Evolutionary conservation across 2,888 invertebrate genomes (phyloP).

Genomic region (Nebria brevicollis): DNA sequence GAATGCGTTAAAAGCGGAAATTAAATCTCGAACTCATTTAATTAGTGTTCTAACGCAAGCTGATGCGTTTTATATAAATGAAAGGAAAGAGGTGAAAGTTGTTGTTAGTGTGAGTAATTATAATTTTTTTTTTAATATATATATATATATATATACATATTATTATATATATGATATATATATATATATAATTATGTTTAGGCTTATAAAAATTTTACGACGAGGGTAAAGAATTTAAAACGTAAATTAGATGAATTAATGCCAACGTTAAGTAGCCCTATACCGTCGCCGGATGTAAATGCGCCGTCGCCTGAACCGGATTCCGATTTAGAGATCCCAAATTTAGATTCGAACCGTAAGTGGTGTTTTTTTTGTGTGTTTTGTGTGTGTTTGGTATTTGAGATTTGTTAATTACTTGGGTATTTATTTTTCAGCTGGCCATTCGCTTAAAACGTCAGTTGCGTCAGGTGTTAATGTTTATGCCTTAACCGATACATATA

Average conservation of each 20-base stretch:
- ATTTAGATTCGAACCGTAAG: constrained; percentile 4
- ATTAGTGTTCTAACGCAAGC: constrained; percentile 83
- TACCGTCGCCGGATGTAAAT: constrained; percentile 75
- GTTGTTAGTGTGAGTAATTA: constrained; percentile 88
- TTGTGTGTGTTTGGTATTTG: neutral
- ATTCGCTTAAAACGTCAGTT: constrained; percentile 50
- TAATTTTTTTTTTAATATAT: neutral
- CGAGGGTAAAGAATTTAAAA: constrained; percentile 85
- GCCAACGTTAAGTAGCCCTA: constrained; percentile 75
- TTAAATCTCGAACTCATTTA: constrained; percentile 81
- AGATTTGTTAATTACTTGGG: neutral
- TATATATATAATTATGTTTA: constrained; percentile 61
- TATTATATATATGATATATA: no score
- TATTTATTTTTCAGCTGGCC: constrained; percentile 9
- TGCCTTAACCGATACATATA: constrained; percentile 50
- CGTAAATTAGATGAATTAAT: constrained; percentile 85
- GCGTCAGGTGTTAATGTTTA: constrained; percentile 45
- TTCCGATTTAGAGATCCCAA: constrained; percentile 80
- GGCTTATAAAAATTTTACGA: constrained; percentile 96
- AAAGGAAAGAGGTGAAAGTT: constrained; percentile 93
- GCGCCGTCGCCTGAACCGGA: constrained; percentile 84
- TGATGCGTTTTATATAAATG: constrained; percentile 87
- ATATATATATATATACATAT: no score
- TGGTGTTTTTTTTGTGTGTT: neutral
- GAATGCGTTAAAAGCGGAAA: constrained; percentile 81